Conservation (phyloP, 2,888 invertebrate species). For the Philaethria dido region DNA sequence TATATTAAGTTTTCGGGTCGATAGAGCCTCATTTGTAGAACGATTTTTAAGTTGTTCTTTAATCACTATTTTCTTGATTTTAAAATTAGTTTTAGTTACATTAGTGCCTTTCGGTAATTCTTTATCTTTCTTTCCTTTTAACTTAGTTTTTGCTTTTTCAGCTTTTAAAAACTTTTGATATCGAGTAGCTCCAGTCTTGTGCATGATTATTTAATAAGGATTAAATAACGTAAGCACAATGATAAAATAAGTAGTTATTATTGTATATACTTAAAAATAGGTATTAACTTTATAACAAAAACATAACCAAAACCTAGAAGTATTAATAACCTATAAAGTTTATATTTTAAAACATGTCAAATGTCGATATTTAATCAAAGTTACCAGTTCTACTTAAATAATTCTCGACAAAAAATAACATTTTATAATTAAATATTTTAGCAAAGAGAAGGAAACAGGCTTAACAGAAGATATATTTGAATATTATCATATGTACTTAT, state of each 20-base stretch:
- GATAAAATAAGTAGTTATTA: not conserved
- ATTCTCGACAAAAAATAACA: no score
- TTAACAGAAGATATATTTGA: no score
- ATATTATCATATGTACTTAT: no score
- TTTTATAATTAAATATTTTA: no score
- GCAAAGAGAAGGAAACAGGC: no score
- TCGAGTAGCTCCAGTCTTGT: constrained; percentile 78
- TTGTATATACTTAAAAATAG: not conserved
- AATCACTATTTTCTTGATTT: constrained; percentile 93
- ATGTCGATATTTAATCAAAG: not conserved
- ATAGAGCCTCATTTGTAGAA: constrained; percentile 82
- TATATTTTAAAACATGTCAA: not conserved
- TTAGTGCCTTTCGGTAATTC: constrained; percentile 94
- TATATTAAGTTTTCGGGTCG: constrained; percentile 87
- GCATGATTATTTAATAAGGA: constrained; percentile 56
- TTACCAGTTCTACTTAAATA: no score
- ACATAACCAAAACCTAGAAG: constrained; percentile 7
- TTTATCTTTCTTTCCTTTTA: constrained; percentile 92
- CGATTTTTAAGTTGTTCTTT: constrained; percentile 88
- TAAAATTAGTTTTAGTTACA: constrained; percentile 94
- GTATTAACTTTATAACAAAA: constrained; percentile 7
- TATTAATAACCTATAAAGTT: not conserved
- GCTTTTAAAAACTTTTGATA: constrained; percentile 91
- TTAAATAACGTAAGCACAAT: not conserved
- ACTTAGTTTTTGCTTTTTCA: constrained; percentile 95